These are phyloP conservation scores for Tokudaia tokunoshimensis DNA, from an alignment of 2,797 vertebrate species.

Conservation along the genomic window DNA sequence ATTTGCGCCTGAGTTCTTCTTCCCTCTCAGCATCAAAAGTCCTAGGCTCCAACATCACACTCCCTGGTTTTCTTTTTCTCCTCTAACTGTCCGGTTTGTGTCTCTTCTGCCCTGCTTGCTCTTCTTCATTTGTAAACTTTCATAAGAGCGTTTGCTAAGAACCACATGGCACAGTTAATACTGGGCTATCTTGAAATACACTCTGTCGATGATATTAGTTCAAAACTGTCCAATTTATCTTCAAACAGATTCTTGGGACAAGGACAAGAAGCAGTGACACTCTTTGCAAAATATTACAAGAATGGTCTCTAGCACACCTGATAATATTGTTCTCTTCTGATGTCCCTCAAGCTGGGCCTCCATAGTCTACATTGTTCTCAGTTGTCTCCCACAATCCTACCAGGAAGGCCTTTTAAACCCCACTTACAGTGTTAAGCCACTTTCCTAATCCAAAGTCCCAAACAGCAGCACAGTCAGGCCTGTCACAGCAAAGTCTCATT, in stretches of 20 bases:
- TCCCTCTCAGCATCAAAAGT: neutral
- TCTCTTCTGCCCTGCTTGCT: neutral
- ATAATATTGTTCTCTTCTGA: neutral
- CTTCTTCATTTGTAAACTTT: neutral
- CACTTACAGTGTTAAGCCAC: neutral
- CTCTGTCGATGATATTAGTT: neutral
- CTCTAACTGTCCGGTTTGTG: neutral
- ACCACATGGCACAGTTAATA: neutral
- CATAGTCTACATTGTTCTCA: neutral
- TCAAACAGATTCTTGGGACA: neutral
- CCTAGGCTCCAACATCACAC: neutral
- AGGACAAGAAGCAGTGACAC: neutral
- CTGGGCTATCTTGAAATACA: neutral
- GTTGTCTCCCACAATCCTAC: neutral
- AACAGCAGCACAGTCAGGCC: neutral
- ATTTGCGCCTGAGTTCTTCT: neutral
- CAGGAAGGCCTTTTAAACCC: neutral
- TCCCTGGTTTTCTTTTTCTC: neutral
- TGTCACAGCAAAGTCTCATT: neutral
- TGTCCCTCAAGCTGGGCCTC: neutral
- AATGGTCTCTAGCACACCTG: neutral
- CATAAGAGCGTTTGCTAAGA: neutral
- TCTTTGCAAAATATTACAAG: neutral
- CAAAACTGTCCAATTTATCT: neutral
- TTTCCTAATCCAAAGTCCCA: neutral